Percentiles rank a stretch among this genome's conserved stretches.
These are phyloP conservation scores for Campoplex nolae DNA, from an alignment of 2,888 invertebrate genomes.

Conservation along the genomic window DNA sequence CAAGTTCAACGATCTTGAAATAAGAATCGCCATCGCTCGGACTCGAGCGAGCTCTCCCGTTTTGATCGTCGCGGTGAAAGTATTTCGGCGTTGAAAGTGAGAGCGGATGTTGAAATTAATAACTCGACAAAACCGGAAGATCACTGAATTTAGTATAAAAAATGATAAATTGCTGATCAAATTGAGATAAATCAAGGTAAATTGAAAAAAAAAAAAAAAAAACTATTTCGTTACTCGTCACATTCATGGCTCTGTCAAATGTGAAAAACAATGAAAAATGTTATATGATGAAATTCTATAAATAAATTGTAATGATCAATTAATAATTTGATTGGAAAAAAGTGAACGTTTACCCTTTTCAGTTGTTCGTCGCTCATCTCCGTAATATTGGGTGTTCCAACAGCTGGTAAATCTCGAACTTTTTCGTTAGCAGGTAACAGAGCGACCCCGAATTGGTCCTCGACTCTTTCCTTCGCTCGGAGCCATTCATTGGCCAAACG, in stretches of 20 bases:
- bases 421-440: slow-evolving; percentile 75
- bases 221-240: neutral
- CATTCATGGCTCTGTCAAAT: neutral
- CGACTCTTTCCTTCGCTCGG: slow-evolving; percentile 73
- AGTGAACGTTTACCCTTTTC: slow-evolving; percentile 71
- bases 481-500: slow-evolving; percentile 81
- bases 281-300: neutral
- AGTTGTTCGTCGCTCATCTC: slow-evolving; percentile 74
- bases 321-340: neutral
- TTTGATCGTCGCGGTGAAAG: slow-evolving; percentile 74
- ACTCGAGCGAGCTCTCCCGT: neutral
- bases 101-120: slow-evolving; percentile 67
- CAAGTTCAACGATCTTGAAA: slow-evolving; percentile 45
- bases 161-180: neutral
- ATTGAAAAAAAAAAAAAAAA: neutral
- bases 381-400: slow-evolving; percentile 70
- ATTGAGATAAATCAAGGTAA: neutral
- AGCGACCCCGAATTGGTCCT: slow-evolving; percentile 75
- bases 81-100: slow-evolving; percentile 80
- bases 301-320: neutral
- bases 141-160: neutral
- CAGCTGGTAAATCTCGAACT: slow-evolving; percentile 76
- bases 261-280: neutral
- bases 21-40: slow-evolving; percentile 30
- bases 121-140: slow-evolving; percentile 27